Base-by-base conservation (phyloP, 2,888 invertebrate species). In the Argyresthia albistria region DNA sequence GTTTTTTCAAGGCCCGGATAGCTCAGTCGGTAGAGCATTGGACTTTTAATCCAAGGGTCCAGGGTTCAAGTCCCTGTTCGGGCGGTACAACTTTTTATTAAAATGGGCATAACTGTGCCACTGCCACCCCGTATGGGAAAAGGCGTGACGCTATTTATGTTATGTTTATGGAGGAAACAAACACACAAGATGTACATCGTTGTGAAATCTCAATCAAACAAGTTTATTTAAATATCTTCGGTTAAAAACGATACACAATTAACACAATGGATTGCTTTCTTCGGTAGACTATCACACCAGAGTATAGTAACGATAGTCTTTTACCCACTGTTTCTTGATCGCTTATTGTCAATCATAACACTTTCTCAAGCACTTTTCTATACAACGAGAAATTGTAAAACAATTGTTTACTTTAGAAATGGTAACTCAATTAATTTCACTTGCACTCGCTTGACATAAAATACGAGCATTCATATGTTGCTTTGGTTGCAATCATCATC, bases 41-140 rank as follows among this genome's bases (percentile, higher is more conserved):
- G 52, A 55, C 54, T 58, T 58, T 58, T 58, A 58, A 58, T 58
- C 58, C 58, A 58, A 58, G 58, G 58, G 58, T 58, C 58, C 58
- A 58, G 58, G 58, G 58, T 58, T 58, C 58, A 58, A 58, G 58
- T 58, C 58, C 58, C 58, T 58, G 58, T 58, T 57, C 58, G 58
- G 58, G 46, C 46, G 46, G 25, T 2, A 6, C 8, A 39, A 39
- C 3, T 39, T 39, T 39, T 39, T 39, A 39, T 39, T 25, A 25
- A 25, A 25, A 25, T 25, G 25, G 3, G 6, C 2, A 25, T 25
- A 25, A 25, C 25, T n/a, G n/a, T n/a, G n/a, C n/a, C n/a, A n/a
- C n/a, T n/a, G n/a, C n/a, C n/a, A n/a, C n/a, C n/a, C n/a, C n/a
- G n/a, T n/a, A n/a, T n/a, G n/a, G n/a, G n/a, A n/a, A n/a, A n/a